Conservation (phyloP, 2,113 vertebrate species). For the Seriola rivoliana region DNA sequence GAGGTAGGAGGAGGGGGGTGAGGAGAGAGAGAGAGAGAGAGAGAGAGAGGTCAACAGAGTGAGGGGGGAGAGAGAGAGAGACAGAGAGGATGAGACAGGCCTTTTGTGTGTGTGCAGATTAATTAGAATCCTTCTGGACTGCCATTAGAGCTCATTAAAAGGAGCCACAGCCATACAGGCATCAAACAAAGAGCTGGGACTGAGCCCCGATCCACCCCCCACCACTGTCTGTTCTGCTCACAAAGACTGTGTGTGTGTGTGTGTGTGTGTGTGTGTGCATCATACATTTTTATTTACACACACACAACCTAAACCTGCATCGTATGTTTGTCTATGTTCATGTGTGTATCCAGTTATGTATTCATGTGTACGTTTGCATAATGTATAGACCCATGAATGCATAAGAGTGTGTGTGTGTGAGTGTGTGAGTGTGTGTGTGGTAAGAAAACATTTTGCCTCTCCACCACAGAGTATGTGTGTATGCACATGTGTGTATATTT, state of each 20-base stretch:
- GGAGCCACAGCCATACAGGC: conserved; percentile 78
- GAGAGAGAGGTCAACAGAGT: conserved; percentile 46
- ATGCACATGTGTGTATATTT: not conserved
- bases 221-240: conserved; percentile 41
- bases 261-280: not conserved
- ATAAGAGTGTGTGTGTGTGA: conserved; percentile 1
- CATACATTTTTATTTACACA: not conserved
- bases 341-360: not conserved
- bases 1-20: conserved; percentile 22
- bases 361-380: not conserved
- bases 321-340: not conserved
- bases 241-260: not conserved
- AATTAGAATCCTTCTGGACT: conserved; percentile 85
- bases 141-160: conserved; percentile 85
- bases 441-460: not conserved
- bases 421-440: not conserved
- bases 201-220: conserved; percentile 49
- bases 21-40: conserved; percentile 22
- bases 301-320: not conserved
- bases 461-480: conserved; percentile 1
- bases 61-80: conserved; percentile 6
- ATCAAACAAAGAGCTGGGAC: conserved; percentile 83
- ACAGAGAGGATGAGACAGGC: conserved; percentile 49
- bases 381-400: conserved; percentile 2
- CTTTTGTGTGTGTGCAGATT: conserved; percentile 81